Evolutionary conservation across 2,888 invertebrate genomes (phyloP).

Genomic region (Hylaea fasciaria): DNA sequence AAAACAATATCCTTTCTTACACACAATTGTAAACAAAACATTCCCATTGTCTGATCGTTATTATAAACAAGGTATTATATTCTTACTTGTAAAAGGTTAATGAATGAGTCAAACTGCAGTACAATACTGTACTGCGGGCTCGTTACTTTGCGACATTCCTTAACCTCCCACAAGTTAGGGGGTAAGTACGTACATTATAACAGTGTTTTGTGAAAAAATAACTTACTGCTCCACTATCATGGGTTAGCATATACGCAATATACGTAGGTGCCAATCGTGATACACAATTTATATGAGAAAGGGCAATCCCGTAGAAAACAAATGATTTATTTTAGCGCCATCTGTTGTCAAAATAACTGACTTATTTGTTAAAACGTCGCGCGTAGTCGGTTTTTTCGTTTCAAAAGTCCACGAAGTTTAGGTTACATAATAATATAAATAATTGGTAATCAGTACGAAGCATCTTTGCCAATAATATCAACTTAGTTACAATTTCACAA

Average conservation of each 20-base stretch:
- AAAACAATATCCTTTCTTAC: constrained; percentile 44
- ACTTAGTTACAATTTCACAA: background rate
- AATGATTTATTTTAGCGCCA: constrained; percentile 8
- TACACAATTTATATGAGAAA: background rate
- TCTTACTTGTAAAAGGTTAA: background rate
- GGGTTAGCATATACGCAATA: constrained; percentile 10
- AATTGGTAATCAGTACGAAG: background rate
- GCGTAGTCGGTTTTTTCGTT: no score
- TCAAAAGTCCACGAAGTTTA: no score
- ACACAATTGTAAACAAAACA: constrained; percentile 31
- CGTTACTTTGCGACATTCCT: no score
- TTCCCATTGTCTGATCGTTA: constrained; percentile 18
- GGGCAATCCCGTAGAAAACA: background rate
- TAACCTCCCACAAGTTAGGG: no score
- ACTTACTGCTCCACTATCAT: constrained; percentile 52
- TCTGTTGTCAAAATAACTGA: background rate
- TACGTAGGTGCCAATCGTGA: background rate
- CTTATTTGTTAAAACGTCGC: background rate
- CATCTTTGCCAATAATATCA: background rate
- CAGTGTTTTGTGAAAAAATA: constrained; percentile 43
- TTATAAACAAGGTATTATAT: constrained; percentile 30
- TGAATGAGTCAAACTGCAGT: no score
- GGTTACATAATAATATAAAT: no score
- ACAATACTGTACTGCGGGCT: no score
- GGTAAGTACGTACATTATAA: no score